Base-by-base conservation (phyloP, 2,113 vertebrate genomes). In the Oreochromis aureus region DNA sequence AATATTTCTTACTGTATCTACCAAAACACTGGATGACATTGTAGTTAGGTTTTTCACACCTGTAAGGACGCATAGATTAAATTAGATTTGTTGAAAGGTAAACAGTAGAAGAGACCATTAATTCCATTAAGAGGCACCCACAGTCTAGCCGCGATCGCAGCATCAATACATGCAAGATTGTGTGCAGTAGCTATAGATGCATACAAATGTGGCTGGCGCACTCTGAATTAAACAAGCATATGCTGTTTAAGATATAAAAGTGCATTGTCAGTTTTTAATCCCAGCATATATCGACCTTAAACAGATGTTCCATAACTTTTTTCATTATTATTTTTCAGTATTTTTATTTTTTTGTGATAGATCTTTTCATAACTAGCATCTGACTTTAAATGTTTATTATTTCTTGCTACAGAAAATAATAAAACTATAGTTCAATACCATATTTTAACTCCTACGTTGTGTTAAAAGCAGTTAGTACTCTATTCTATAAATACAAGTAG, bases 291-390 rank as follows among this genome's bases (percentile, higher is more conserved):
- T 11, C 5, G 24, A 73, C 41, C 11, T 73, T 18, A 18, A 46
- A 48, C 41, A 73, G 15, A 15, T 48, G 22, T 48, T 30, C 19
- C 5, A 27, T 24, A 0, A 0, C 3, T 4, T 44, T 24, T 0
- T 46, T 73, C 8, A 24, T 10, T 44, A 13, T 66, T 39, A 24
- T 46, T 44, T 46, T 71, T 46, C 19, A 27, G 22, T 73, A 15
- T 24, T 16, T 18, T 27, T 53, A 4, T 51, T 34, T 54, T 24
- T 76, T 11, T 2, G 24, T 76, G 6, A 30, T 48, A 76, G 8
- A 19, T 48, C 69, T 48, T 46, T 48, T 19, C 15, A 48, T 76
- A 73, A 46, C 5, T 0, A 73, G 39, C 8, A 27, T 46, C n/a
- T 46, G 0, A 27, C 1, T 46, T 27, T 73, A 73, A 71, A 44